Base-by-base conservation (phyloP, 2,113 vertebrate species). In the Callaeas wilsoni region DNA sequence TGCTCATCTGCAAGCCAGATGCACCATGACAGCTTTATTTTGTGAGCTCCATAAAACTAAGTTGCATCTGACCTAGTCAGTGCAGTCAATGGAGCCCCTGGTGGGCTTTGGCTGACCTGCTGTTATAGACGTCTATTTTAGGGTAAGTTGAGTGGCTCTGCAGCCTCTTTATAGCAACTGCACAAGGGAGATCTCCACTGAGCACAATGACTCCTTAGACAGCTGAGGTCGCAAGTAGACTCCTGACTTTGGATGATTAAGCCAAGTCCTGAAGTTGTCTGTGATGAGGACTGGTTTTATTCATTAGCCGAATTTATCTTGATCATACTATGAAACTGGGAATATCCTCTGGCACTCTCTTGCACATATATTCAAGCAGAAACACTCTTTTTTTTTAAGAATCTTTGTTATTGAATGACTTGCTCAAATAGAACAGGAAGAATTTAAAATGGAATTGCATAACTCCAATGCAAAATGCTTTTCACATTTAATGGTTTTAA, bases 231-330 rank as follows among this genome's bases (percentile, higher is more conserved):
- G 46, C 7, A 15, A 21, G 47, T 0, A 49, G 30, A 50, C 25
- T 84, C 60, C 63, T 15, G 15, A 64, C 37, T 59, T 11, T 35
- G 56, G 26, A 67, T 49, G 47, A 84, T 30, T 65, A 33, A 62
- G 22, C 12, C 0, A 3, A 75, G 30, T 29, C 35, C 39, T 47
- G 53, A 30, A 1, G 0, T 5, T 20, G 26, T 5, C 62, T 60
- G 26, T 27, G 37, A 69, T 9, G 12, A 81, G 8, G 39, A 57
- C 14, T 44, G 20, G 37, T 41, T 92, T 68, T 64, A 71, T n/a
- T 68, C 0, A 0, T 20, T 63, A 71, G 59, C 37, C 65, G 30
- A 84, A 77, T 5, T 3, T 26, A n/a, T 18, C 83, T 10, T 70
- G 30, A 81, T 32, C 7, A 17, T 4, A 35, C 27, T 17, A 29